Evolutionary conservation across 2,888 invertebrate species (phyloP).

Genomic region (Ariolimax columbianus): DNA sequence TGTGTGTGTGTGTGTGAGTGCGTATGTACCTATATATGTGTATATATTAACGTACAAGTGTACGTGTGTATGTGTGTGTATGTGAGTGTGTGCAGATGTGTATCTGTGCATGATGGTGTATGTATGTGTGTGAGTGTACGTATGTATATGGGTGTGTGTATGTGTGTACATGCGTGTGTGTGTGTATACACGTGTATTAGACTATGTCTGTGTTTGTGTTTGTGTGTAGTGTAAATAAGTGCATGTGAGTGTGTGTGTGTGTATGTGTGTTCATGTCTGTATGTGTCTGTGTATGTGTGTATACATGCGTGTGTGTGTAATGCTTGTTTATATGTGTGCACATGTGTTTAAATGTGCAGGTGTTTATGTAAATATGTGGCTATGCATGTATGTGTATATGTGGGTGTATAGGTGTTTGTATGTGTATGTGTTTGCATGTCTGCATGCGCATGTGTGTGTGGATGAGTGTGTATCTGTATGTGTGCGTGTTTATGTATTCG

Average conservation of each 20-base stretch:
- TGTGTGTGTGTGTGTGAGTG: background rate
- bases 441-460: background rate
- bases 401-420: too few species aligned
- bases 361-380: background rate
- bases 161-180: background rate
- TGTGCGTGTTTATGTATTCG: background rate
- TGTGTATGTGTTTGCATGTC: background rate
- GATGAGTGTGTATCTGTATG: too few species aligned
- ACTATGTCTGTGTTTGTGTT: too few species aligned
- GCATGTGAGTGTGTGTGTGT: background rate
- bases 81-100: background rate
- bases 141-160: too few species aligned
- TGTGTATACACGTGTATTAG: background rate
- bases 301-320: background rate
- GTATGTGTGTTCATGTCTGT: too few species aligned
- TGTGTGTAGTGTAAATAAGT: too few species aligned
- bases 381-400: background rate
- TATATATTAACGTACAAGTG: background rate
- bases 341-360: background rate
- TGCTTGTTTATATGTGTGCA: background rate
- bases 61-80: too few species aligned
- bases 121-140: background rate
- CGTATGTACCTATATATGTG: too few species aligned
- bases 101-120: background rate
- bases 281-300: background rate